Conservation (phyloP, 1,140 invertebrate genomes). For the Archivesica marissinica region DNA sequence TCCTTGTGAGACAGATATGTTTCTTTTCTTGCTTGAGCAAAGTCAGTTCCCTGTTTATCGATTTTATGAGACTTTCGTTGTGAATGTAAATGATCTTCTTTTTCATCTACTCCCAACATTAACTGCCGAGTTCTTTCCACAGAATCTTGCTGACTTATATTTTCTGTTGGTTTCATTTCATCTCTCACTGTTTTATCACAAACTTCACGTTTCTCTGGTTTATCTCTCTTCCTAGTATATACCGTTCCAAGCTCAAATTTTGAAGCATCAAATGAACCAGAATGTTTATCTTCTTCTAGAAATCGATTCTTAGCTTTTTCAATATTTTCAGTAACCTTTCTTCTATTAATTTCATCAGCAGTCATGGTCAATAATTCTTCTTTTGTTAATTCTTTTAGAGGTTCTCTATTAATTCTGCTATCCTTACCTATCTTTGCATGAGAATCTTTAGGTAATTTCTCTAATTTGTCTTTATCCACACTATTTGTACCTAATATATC, state of each 20-base stretch:
- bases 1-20: neutral
- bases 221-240: constrained; percentile 39
- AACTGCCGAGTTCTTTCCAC: neutral
- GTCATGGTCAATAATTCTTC: constrained; percentile 9
- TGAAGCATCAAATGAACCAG: constrained; percentile 28
- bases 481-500: constrained; percentile 47
- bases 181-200: neutral
- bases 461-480: neutral
- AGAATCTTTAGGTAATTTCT: neutral
- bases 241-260: constrained; percentile 60
- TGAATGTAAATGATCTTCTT: neutral
- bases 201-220: neutral
- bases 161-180: neutral
- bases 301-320: constrained; percentile 52
- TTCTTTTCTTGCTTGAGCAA: neutral
- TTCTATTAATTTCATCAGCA: constrained; percentile 43
- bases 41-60: neutral
- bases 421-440: neutral
- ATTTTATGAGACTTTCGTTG: neutral
- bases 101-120: neutral
- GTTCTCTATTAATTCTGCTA: neutral
- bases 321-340: constrained; percentile 41
- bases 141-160: neutral
- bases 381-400: neutral
- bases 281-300: constrained; percentile 32